Conservation (phyloP, 2,888 invertebrate genomes). For the Cotesia congregata region DNA sequence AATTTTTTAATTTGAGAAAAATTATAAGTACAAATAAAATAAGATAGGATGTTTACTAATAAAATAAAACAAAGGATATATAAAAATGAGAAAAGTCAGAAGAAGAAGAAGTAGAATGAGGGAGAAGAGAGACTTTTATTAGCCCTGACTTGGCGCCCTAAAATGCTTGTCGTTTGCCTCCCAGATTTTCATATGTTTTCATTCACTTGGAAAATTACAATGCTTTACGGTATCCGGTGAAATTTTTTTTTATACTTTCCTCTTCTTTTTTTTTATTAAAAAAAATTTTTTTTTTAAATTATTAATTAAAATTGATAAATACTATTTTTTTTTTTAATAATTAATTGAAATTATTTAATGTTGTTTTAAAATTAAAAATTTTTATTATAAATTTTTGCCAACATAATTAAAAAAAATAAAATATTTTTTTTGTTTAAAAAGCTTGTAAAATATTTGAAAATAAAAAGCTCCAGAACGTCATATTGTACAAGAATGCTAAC, state of each 20-base stretch:
- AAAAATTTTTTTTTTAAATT: background rate
- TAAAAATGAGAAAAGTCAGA: constrained; percentile 29
- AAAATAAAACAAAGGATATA: background rate
- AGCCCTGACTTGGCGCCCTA: constrained; percentile 66
- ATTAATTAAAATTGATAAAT: background rate
- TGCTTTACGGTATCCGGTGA: constrained; percentile 46
- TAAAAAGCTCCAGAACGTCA: background rate
- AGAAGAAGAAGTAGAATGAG: constrained; percentile 50
- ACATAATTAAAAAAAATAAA: no score
- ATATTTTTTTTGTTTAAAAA: no score
- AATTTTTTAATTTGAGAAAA: background rate
- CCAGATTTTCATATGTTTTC: constrained; percentile 70
- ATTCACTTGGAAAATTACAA: constrained; percentile 69
- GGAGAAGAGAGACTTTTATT: constrained; percentile 66
- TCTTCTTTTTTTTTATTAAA: background rate
- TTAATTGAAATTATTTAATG: no score
- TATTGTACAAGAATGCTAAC: background rate
- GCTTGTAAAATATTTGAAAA: no score
- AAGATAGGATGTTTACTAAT: background rate
- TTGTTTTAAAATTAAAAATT: no score
- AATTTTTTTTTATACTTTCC: constrained; percentile 31
- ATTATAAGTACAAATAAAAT: background rate
- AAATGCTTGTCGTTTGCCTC: constrained; percentile 66
- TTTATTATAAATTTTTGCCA: no score
- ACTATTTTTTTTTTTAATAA: no score